Evolutionary conservation across 2,888 invertebrate genomes (phyloP).

Genomic region (Melikaiella ostensackeni): DNA sequence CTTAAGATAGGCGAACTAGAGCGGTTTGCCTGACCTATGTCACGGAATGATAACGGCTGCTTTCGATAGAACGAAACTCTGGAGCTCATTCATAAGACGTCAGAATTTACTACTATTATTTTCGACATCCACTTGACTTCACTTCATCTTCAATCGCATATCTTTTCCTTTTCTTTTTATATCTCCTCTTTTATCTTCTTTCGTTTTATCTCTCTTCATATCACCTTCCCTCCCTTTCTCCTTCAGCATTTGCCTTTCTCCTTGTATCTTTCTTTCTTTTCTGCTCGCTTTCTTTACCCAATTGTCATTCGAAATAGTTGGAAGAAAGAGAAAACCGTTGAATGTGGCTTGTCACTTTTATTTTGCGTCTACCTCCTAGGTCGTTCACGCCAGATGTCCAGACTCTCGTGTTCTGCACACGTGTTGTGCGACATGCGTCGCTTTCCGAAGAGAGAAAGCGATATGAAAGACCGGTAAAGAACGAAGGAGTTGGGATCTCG

Average conservation of each 20-base stretch:
- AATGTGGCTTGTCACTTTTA: conserved; percentile 41
- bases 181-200: conserved; percentile 47
- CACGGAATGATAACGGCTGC: conserved; percentile 57
- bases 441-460: conserved; percentile 50
- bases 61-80: conserved; percentile 46
- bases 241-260: background rate
- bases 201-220: conserved; percentile 43
- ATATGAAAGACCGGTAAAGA: conserved; percentile 48
- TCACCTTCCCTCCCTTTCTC: conserved; percentile 44
- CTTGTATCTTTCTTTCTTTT: background rate
- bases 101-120: conserved; percentile 48
- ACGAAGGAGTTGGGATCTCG: conserved; percentile 47
- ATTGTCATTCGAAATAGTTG: background rate
- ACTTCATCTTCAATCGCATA: conserved; percentile 37
- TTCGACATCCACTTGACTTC: conserved; percentile 47
- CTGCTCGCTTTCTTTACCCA: conserved; percentile 40
- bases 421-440: conserved; percentile 59
- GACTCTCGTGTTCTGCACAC: conserved; percentile 59
- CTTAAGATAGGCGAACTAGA: conserved; percentile 62
- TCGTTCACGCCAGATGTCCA: conserved; percentile 60
- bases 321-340: conserved; percentile 33
- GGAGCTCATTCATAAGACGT: conserved; percentile 15
- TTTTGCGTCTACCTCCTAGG: conserved; percentile 50
- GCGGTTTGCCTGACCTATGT: conserved; percentile 68
- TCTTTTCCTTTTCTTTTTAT: conserved; percentile 46